A percentile compares a stretch with the other conserved stretches of the same genome.
Evolutionary conservation across 2,113 vertebrate genomes (phyloP).

Genomic region (Felis chaus): DNA sequence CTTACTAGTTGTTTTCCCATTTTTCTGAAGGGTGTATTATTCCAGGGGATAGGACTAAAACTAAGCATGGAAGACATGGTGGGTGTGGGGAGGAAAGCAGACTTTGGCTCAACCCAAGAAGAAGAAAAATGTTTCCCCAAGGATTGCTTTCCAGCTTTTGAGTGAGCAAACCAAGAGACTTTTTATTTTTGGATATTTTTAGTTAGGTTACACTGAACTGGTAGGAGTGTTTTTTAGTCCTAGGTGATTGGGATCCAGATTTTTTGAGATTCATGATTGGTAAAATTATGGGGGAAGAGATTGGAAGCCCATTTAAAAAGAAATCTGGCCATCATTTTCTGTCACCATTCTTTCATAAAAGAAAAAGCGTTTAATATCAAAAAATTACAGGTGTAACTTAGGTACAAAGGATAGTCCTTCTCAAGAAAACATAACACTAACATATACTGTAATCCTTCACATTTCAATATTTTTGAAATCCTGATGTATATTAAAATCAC

Average conservation of each 20-base stretch:
- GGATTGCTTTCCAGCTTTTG: not conserved
- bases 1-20: not conserved
- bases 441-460: not conserved
- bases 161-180: not conserved
- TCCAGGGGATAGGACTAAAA: not conserved
- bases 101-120: not conserved
- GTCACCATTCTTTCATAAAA: not conserved
- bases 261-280: not conserved
- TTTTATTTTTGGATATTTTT: not conserved
- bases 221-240: not conserved
- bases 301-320: not conserved
- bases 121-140: not conserved
- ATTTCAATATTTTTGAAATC: not conserved
- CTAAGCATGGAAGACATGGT: not conserved
- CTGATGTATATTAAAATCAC: not conserved
- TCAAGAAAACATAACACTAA: not conserved
- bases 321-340: not conserved
- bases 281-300: not conserved
- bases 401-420: not conserved
- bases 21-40: not conserved
- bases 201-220: not conserved
- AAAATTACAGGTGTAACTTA: not conserved
- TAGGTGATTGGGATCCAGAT: not conserved
- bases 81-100: not conserved
- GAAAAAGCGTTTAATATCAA: not conserved